Evolutionary conservation across 35 echinoderm and acorn worm genomes (phyloP).

Genomic region (Diadema setosum): DNA sequence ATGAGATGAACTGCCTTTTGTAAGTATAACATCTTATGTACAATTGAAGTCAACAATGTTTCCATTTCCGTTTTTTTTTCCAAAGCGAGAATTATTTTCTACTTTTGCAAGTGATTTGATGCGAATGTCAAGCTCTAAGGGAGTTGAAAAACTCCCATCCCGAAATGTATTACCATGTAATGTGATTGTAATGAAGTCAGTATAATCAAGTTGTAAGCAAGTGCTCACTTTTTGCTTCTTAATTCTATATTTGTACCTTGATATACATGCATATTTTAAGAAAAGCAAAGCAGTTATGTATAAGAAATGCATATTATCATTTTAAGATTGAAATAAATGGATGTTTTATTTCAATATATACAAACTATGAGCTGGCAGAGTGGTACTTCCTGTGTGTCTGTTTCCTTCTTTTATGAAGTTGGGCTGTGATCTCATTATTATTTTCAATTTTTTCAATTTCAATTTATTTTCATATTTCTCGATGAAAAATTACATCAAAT

Average conservation of each 20-base stretch:
- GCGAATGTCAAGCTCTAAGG: background rate
- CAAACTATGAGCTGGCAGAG: too few species aligned
- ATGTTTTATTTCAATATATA: background rate
- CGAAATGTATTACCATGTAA: background rate
- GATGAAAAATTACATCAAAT: too few species aligned
- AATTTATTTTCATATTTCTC: too few species aligned
- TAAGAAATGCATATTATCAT: conserved; percentile 8
- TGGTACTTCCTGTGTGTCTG: too few species aligned
- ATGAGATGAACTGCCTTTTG: too few species aligned
- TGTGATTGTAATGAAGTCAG: background rate
- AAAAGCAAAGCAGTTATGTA: conserved; percentile 29
- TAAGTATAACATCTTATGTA: too few species aligned
- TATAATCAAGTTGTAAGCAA: background rate
- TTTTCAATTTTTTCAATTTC: too few species aligned
- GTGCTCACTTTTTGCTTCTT: background rate
- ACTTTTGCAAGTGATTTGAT: background rate
- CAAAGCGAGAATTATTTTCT: conserved; percentile 10
- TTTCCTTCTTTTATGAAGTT: too few species aligned
- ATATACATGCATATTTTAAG: conserved; percentile 4
- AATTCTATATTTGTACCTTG: conserved; percentile 6
- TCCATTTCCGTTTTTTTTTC: too few species aligned
- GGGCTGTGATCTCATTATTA: too few species aligned
- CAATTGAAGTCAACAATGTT: too few species aligned
- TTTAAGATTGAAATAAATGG: conserved; percentile 24
- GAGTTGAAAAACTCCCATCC: background rate